phyloP scores from a whole-genome alignment of 2,888 invertebrate genomes.

The Cancer borealis region DNA sequence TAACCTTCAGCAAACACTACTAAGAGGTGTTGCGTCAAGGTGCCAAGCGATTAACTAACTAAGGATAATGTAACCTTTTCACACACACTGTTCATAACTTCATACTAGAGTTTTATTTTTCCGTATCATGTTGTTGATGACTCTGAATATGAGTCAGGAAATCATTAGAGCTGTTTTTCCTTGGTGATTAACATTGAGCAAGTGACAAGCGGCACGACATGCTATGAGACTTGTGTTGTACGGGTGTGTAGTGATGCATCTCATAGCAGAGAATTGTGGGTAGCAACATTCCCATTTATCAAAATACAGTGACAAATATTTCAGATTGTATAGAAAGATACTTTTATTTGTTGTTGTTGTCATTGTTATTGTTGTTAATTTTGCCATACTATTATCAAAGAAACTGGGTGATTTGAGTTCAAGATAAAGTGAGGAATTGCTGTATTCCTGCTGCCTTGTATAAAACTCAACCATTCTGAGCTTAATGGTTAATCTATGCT shows the following conservation, averaged over 20 bases:
- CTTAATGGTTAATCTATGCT: background rate
- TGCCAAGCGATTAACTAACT: background rate
- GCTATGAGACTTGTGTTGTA: background rate
- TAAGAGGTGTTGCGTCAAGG: background rate
- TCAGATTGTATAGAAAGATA: background rate
- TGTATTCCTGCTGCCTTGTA: background rate
- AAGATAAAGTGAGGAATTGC: background rate
- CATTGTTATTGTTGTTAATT: background rate
- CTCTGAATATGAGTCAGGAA: background rate
- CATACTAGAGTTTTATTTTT: background rate
- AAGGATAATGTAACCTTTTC: background rate
- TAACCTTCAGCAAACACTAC: background rate
- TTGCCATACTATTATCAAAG: background rate
- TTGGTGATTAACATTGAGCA: background rate
- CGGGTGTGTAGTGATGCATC: background rate
- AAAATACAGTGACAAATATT: background rate
- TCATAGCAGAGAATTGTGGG: background rate
- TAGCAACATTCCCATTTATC: background rate
- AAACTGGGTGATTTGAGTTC: background rate
- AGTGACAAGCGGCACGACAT: background rate
- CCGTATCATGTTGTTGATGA: background rate
- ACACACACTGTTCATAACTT: background rate
- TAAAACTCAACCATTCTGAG: background rate
- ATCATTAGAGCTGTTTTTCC: background rate
- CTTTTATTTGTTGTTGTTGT: background rate